A percentile compares a stretch with the other conserved stretches of the same genome.
Evolutionary conservation across 2,797 vertebrate genomes (phyloP).

Genomic region (Protosalanx chinensis): DNA sequence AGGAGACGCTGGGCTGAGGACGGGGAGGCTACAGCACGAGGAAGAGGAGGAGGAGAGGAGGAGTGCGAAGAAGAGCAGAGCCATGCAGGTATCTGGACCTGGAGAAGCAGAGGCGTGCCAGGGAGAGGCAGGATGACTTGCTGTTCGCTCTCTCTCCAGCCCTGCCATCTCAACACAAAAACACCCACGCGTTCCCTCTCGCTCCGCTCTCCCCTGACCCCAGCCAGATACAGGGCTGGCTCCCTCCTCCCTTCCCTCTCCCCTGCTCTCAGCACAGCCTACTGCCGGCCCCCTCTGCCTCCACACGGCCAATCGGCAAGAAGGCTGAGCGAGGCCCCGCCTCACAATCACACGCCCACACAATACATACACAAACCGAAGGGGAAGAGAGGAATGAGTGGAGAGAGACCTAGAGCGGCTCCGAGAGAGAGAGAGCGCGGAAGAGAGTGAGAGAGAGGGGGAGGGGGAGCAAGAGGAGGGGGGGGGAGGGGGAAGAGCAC

Average conservation of each 20-base stretch:
- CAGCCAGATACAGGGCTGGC: conserved; percentile 58
- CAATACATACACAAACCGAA: conserved; percentile 68
- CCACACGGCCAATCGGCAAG: conserved; percentile 67
- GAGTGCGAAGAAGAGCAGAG: conserved; percentile 39
- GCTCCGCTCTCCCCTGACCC: conserved; percentile 74
- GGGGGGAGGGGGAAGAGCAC: conserved; percentile 25
- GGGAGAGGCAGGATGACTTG: conserved; percentile 64
- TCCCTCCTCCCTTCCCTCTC: conserved; percentile 46
- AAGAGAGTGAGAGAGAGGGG: conserved; percentile 49
- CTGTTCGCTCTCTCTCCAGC: conserved; percentile 69
- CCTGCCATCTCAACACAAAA: conserved; percentile 80
- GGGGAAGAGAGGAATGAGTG: not conserved
- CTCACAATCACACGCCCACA: conserved; percentile 74
- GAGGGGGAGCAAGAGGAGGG: conserved; percentile 51
- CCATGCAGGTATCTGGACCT: conserved; percentile 53
- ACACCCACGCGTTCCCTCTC: conserved; percentile 78
- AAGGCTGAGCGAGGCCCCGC: conserved; percentile 58
- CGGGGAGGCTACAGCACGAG: conserved; percentile 27
- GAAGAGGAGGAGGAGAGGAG: conserved; percentile 27
- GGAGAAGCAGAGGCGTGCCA: conserved; percentile 55
- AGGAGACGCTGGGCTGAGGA: conserved; percentile 59
- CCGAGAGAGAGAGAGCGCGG: conserved; percentile 32
- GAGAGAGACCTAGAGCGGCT: not conserved
- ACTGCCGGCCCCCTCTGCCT: conserved; percentile 61
- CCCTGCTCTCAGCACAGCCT: conserved; percentile 60